phyloP scores from a whole-genome alignment of 2,888 invertebrate species.

The Apomyelois bistriatella region DNA sequence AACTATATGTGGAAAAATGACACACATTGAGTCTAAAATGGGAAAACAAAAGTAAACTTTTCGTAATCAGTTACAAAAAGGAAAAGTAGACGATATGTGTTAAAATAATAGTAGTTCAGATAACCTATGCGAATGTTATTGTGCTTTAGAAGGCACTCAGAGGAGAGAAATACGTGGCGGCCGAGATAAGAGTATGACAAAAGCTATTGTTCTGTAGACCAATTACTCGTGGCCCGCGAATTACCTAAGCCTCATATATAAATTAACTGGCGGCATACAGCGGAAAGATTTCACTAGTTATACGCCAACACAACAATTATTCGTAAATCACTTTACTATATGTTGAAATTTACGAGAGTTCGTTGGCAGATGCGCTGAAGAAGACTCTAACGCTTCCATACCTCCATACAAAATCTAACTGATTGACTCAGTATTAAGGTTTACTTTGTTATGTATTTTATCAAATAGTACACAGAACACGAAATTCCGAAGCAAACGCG shows the following conservation, averaged over 20 bases:
- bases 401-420: conserved; percentile 55
- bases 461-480: conserved; percentile 56
- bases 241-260: conserved; percentile 80
- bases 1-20: too few relatives aligned
- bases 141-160: conserved; percentile 56
- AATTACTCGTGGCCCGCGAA: conserved; percentile 78
- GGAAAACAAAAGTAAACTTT: background rate
- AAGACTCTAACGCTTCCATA: conserved; percentile 44
- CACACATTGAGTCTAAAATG: background rate
- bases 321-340: conserved; percentile 81
- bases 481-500: conserved; percentile 72
- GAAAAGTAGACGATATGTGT: conserved; percentile 19
- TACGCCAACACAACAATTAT: conserved; percentile 80
- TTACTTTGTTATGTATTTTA: conserved; percentile 42
- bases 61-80: conserved; percentile 12
- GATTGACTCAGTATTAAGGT: conserved; percentile 51
- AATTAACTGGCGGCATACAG: conserved; percentile 78
- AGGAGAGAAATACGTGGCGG: conserved; percentile 66
- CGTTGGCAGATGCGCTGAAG: conserved; percentile 53
- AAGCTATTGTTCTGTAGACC: conserved; percentile 78
- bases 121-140: conserved; percentile 60
- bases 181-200: conserved; percentile 77
- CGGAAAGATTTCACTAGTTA: conserved; percentile 80
- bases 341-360: conserved; percentile 79
- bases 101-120: conserved; percentile 37